Conservation (phyloP, 2,888 invertebrate genomes). For the Tenthredo mesomela region DNA sequence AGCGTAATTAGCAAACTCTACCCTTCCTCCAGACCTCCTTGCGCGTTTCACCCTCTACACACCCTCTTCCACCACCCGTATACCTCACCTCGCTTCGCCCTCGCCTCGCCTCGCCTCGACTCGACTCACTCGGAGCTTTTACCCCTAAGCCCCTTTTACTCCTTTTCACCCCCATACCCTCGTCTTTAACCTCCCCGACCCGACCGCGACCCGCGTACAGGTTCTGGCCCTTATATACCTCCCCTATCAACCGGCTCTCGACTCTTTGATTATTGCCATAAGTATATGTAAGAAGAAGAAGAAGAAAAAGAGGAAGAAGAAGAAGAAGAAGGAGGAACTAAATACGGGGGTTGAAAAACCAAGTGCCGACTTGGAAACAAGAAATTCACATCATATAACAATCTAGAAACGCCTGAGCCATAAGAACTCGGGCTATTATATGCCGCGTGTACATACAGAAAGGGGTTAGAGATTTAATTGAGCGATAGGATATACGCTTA, state of each 20-base stretch:
- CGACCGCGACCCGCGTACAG: constrained; percentile 39
- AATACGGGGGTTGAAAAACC: too few species aligned
- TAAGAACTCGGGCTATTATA: not conserved
- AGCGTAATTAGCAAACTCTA: constrained; percentile 93
- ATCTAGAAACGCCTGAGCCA: not conserved
- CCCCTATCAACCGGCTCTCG: not conserved
- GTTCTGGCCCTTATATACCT: constrained; percentile 18
- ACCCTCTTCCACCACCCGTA: constrained; percentile 56
- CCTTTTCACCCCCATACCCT: constrained; percentile 58
- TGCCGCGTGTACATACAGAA: not conserved
- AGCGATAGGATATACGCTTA: constrained; percentile 15
- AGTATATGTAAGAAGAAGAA: constrained; percentile 6
- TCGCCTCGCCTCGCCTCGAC: constrained; percentile 54
- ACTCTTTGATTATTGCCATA: constrained; percentile 40
- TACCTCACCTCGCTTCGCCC: constrained; percentile 54
- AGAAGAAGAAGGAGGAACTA: too few species aligned
- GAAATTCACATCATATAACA: not conserved
- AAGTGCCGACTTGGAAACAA: not conserved
- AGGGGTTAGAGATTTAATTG: constrained; percentile 28
- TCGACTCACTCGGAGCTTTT: constrained; percentile 62
- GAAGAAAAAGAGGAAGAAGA: too few species aligned
- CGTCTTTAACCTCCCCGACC: constrained; percentile 41
- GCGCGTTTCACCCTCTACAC: constrained; percentile 70
- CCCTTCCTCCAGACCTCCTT: constrained; percentile 74
- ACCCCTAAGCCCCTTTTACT: constrained; percentile 65